Base-by-base conservation (phyloP, 1,140 invertebrate genomes). In the Drosophila subpulchrella region DNA sequence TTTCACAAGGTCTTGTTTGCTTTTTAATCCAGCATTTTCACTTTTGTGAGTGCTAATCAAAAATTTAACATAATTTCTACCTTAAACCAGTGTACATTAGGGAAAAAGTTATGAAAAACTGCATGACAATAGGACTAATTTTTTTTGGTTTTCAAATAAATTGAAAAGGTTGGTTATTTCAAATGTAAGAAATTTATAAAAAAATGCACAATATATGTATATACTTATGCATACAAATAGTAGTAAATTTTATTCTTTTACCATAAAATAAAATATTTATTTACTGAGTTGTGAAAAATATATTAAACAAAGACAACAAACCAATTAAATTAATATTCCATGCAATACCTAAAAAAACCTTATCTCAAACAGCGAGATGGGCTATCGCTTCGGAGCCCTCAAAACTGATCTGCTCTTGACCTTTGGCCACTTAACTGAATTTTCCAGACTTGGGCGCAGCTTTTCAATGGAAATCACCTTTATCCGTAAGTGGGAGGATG, bases 11-110 rank as follows among this genome's bases (percentile, higher is more conserved):
- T 65, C 61, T 54, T 38, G 34, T 36, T 67, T 32, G 38, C 13
- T 38, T 65, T 68, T 66, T 53, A 67, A 68, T 65, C 30, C 38
- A 66, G 15, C 32, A 39, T 51, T 53, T 53, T 51, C 17, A 24
- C 27, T 30, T 34, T 42, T 68, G 36, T 51, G 30, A 24, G 44
- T 11, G 44, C 44, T 38, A 27, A 50, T 50, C n/a, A 65, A 39
- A 66, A 66, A 51, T 68, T 15, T 17, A 53, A 17, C 53, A 38
- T 38, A 66, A 46, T 68, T 65, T 38, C n/a, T 13, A 36, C 12
- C 27, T 36, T n/a, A 39, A 62, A 46, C 15, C 32, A 11, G 20
- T 20, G 7, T 44, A 11, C 4, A 17, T 44, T 44, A 8, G 6
- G 3, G 7, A 42, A 42, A 42, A 7, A 3, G 0, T 7, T 15